These are phyloP conservation scores for Octopus bimaculoides DNA, from an alignment of 1,140 invertebrate species.

Conservation along the genomic window DNA sequence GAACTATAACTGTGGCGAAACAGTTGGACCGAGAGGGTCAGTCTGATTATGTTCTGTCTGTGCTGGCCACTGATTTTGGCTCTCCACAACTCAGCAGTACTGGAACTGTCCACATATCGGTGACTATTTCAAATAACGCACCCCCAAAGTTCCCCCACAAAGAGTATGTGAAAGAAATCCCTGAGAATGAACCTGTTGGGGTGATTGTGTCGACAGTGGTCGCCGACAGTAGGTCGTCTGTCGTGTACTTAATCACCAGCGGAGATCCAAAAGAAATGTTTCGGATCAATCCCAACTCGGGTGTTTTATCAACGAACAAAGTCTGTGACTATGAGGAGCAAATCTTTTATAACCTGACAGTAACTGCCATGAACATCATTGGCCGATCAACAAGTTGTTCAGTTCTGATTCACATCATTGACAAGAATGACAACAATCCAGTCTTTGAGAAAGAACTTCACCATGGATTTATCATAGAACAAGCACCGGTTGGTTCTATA, in stretches of 20 bases:
- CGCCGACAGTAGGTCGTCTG: slow-evolving; percentile 62
- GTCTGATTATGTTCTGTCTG: slow-evolving; percentile 76
- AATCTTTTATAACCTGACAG: slow-evolving; percentile 75
- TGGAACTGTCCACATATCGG: slow-evolving; percentile 78
- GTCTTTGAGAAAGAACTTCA: slow-evolving; percentile 70
- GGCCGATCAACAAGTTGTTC: slow-evolving; percentile 49
- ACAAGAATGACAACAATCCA: slow-evolving; percentile 80
- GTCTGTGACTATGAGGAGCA: slow-evolving; percentile 63
- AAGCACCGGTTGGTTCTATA: slow-evolving; percentile 69
- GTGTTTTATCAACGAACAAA: slow-evolving; percentile 53
- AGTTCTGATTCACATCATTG: slow-evolving; percentile 58
- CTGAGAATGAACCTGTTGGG: slow-evolving; percentile 78
- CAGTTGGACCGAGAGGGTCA: slow-evolving; percentile 80
- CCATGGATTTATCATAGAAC: slow-evolving; percentile 71
- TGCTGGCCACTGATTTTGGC: slow-evolving; percentile 80
- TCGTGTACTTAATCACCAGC: slow-evolving; percentile 47
- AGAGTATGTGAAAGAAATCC: slow-evolving; percentile 74
- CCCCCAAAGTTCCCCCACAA: slow-evolving; percentile 70
- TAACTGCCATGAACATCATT: slow-evolving; percentile 83
- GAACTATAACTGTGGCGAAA: slow-evolving; percentile 72
- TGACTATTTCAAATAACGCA: slow-evolving; percentile 85
- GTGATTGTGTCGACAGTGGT: slow-evolving; percentile 75
- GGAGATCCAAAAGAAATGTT: slow-evolving; percentile 55
- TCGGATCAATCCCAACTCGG: slow-evolving; percentile 57
- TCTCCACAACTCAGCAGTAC: slow-evolving; percentile 71